phyloP scores from a whole-genome alignment of 1,140 invertebrate genomes.

The Camponotus floridanus region DNA sequence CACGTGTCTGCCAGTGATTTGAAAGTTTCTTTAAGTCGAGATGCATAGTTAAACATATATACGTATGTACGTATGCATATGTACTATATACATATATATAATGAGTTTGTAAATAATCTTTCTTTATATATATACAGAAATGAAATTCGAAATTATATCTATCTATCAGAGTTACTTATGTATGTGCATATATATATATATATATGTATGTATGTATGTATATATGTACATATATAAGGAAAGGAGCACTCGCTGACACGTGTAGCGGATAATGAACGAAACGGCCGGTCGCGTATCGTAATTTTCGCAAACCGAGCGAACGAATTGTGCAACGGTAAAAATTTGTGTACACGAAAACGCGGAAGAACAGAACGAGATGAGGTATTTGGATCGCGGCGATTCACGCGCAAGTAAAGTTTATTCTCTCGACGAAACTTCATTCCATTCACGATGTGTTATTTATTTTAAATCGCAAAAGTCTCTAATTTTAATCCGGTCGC shows the following conservation, averaged over 20 bases:
- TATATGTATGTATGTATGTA: conserved; percentile 55
- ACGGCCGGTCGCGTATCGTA: conserved; percentile 48
- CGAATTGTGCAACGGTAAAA: conserved; percentile 80
- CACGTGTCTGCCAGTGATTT: conserved; percentile 84
- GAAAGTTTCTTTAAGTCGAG: conserved; percentile 78
- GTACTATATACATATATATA: too few relatives aligned
- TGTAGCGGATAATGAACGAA: conserved; percentile 27
- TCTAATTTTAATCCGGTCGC: conserved; percentile 38
- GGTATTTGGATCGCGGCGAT: conserved; percentile 73
- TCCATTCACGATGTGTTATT: neutral
- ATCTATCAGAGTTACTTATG: conserved; percentile 51
- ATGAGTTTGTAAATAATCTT: conserved; percentile 70
- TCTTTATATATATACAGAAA: conserved; percentile 38
- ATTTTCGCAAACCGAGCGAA: conserved; percentile 59
- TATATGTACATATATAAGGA: conserved; percentile 56
- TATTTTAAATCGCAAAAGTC: conserved; percentile 23
- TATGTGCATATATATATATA: conserved; percentile 42
- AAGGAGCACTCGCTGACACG: conserved; percentile 55
- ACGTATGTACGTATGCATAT: too few relatives aligned
- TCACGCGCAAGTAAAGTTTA: conserved; percentile 60
- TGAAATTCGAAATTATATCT: conserved; percentile 38
- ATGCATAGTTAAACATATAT: conserved; percentile 25
- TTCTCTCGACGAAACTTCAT: conserved; percentile 6
- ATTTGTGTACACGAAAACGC: conserved; percentile 77
- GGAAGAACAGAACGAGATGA: conserved; percentile 69